These are phyloP conservation scores for Lepidurus apus DNA, from an alignment of 1,140 invertebrate species.

Conservation along the genomic window DNA sequence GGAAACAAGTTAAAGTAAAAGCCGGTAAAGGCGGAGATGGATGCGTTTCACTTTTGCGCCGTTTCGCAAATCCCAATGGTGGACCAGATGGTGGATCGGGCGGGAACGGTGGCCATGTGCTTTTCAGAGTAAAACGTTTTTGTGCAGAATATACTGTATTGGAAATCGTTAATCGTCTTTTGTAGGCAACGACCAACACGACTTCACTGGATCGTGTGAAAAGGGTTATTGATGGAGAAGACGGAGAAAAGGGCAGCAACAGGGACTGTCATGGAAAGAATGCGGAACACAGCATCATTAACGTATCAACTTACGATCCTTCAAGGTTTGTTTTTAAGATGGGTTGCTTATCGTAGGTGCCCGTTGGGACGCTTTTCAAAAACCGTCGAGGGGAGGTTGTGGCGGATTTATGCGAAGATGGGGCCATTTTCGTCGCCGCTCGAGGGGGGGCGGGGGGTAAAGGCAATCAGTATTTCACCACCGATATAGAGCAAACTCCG, in stretches of 20 bases:
- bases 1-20: conserved; percentile 47
- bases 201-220: conserved; percentile 67
- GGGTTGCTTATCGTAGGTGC: conserved; percentile 55
- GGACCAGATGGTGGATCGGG: conserved; percentile 97
- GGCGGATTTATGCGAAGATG: conserved; percentile 63
- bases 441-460: conserved; percentile 90
- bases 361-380: conserved; percentile 78
- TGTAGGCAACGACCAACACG: conserved; percentile 56
- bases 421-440: conserved; percentile 83
- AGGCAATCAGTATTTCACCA: conserved; percentile 88
- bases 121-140: conserved; percentile 66
- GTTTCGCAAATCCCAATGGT: conserved; percentile 73
- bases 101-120: conserved; percentile 93
- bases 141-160: neutral
- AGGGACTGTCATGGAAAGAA: conserved; percentile 82
- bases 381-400: conserved; percentile 54
- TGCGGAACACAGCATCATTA: conserved; percentile 67
- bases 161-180: conserved; percentile 31
- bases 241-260: conserved; percentile 65
- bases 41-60: conserved; percentile 71
- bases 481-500: conserved; percentile 74
- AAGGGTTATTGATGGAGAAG: conserved; percentile 54
- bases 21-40: conserved; percentile 93
- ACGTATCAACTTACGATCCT: conserved; percentile 44
- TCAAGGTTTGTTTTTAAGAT: conserved; percentile 14